A percentile compares a stretch with the other conserved stretches of the same genome.
phyloP scores from a whole-genome alignment of 2,113 vertebrate genomes.

The Psittacara wagleri region DNA sequence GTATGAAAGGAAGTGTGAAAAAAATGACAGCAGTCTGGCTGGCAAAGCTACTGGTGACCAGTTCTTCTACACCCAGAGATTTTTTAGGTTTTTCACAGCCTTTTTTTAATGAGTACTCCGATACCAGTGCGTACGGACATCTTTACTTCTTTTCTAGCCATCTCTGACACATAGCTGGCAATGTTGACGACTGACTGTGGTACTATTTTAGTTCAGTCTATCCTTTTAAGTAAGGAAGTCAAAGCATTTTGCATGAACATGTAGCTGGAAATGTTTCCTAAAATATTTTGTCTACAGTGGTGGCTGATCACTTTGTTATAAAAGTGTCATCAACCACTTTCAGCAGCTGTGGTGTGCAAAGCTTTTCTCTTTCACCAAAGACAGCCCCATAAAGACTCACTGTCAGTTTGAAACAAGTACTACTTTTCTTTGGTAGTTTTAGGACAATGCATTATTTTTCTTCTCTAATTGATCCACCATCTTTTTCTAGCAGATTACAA shows the following conservation, averaged over 20 bases:
- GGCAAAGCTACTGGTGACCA: conserved; percentile 9
- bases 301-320: neutral
- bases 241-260: neutral
- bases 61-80: neutral
- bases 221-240: neutral
- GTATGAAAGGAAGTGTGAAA: conserved; percentile 13
- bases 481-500: neutral
- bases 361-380: neutral
- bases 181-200: neutral
- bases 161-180: neutral
- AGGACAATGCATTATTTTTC: neutral
- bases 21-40: neutral
- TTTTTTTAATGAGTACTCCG: neutral
- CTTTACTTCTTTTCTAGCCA: neutral
- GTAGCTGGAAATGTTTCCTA: neutral
- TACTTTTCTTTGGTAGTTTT: neutral
- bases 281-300: neutral
- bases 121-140: neutral
- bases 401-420: neutral
- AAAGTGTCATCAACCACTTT: neutral
- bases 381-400: neutral
- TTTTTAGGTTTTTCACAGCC: conserved; percentile 11
- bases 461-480: neutral
- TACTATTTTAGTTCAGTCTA: neutral
- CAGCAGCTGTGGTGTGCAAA: neutral